Evolutionary conservation across 2,888 invertebrate genomes (phyloP).

Genomic region (Magallana nippona): DNA sequence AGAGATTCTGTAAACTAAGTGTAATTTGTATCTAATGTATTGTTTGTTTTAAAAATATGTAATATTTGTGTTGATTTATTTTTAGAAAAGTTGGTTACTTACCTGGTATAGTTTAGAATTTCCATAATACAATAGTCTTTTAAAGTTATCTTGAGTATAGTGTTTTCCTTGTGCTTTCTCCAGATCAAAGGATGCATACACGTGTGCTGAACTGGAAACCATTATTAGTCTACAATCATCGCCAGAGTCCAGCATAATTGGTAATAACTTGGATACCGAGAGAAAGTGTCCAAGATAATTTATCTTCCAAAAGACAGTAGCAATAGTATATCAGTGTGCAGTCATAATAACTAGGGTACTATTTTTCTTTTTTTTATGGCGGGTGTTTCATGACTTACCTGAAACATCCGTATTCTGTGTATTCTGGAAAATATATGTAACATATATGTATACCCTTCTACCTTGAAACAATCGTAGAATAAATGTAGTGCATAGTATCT

Average conservation of each 20-base stretch:
- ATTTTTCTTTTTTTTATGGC: no score
- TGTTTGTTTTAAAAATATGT: no score
- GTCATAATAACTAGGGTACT: no score
- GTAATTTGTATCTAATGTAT: no score
- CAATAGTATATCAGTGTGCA: neutral
- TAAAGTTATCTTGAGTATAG: slow-evolving; percentile 51
- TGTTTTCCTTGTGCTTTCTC: slow-evolving; percentile 56
- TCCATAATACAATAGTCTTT: slow-evolving; percentile 59
- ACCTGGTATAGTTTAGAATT: slow-evolving; percentile 69
- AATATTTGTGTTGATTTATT: no score
- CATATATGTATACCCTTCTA: no score
- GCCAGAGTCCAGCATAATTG: slow-evolving; percentile 61
- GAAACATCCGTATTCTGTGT: slow-evolving; percentile 61
- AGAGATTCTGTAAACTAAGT: no score
- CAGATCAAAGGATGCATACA: slow-evolving; percentile 52
- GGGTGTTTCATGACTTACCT: slow-evolving; percentile 49
- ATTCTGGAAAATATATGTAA: slow-evolving; percentile 48
- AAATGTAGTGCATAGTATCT: no score
- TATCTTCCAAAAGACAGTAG: slow-evolving; percentile 49
- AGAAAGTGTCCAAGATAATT: slow-evolving; percentile 70
- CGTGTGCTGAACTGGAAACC: slow-evolving; percentile 64
- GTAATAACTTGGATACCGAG: slow-evolving; percentile 61
- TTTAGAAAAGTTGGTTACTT: neutral
- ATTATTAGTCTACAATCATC: slow-evolving; percentile 61
- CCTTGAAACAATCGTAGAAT: no score